A percentile compares a stretch with the other conserved stretches of the same genome.
These are phyloP conservation scores for Otis tarda DNA, from an alignment of 2,113 vertebrate species.

Conservation along the genomic window DNA sequence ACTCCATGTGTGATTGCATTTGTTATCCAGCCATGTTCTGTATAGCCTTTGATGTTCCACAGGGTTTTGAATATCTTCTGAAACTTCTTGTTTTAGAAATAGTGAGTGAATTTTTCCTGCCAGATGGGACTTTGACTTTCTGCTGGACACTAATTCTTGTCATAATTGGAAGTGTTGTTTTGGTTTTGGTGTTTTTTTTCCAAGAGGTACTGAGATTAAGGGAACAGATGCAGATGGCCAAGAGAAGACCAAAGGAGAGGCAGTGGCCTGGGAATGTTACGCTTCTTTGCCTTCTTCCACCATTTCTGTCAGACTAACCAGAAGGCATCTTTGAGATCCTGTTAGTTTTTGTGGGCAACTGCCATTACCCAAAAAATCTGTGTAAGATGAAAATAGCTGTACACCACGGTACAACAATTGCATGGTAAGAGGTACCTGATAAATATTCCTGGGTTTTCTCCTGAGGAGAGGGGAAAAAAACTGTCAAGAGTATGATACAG, in stretches of 20 bases:
- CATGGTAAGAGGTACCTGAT: not conserved
- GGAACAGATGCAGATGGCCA: not conserved
- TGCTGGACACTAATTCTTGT: not conserved
- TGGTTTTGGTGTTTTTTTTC: not conserved
- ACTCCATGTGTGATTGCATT: not conserved
- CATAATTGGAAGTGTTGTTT: not conserved
- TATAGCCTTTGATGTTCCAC: not conserved
- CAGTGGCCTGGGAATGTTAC: not conserved
- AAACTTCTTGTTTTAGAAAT: not conserved
- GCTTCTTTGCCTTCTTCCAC: not conserved
- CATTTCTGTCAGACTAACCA: not conserved
- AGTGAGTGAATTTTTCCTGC: not conserved
- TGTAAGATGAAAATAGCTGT: not conserved
- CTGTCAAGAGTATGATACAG: not conserved
- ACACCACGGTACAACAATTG: not conserved
- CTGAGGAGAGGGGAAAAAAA: not conserved
- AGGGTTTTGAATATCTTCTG: not conserved
- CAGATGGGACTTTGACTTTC: not conserved
- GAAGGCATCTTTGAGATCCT: not conserved
- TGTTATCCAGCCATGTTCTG: not conserved
- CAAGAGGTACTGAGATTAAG: not conserved
- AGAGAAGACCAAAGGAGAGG: not conserved
- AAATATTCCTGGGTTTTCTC: not conserved
- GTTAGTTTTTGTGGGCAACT: not conserved
- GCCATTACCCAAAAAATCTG: not conserved